A percentile compares a stretch with the other conserved stretches of the same genome.
Conservation (phyloP, 2,888 invertebrate species). For the Hydroisotoma schaefferi region DNA sequence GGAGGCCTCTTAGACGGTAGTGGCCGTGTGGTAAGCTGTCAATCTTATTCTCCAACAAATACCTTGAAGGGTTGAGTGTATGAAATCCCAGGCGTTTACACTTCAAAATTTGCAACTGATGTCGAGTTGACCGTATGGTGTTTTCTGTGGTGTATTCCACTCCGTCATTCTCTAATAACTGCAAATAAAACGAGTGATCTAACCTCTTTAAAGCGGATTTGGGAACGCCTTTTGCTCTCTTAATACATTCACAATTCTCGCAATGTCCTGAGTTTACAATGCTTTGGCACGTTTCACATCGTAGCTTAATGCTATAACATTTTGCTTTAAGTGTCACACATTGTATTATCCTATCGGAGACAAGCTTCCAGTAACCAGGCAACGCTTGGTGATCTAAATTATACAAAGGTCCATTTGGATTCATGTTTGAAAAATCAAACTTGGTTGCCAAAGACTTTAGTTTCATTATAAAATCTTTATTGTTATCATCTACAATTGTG, state of each 20-base stretch:
- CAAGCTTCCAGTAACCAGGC: constrained; percentile 9
- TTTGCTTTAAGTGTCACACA: not conserved
- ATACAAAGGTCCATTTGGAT: not conserved
- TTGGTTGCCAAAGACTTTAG: not conserved
- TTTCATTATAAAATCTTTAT: not conserved
- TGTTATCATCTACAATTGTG: not conserved
- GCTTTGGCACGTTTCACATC: no score
- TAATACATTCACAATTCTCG: not conserved
- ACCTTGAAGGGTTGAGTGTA: constrained; percentile 1
- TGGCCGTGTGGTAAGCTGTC: not conserved
- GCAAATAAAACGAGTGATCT: not conserved
- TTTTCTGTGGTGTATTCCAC: not conserved
- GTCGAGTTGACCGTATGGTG: not conserved
- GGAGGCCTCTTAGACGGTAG: not conserved
- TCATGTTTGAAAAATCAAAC: constrained; percentile 9
- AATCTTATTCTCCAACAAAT: not conserved
- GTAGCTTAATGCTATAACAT: not conserved
- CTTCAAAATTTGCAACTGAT: not conserved
- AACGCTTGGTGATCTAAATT: not conserved
- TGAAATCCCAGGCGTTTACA: not conserved
- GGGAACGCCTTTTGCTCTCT: not conserved
- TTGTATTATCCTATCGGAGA: not conserved
- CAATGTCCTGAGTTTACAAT: not conserved
- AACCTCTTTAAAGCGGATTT: not conserved
- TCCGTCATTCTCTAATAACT: not conserved